Percentiles rank a stretch among this genome's conserved stretches.
These are phyloP conservation scores for Linurgus olivaceus DNA, from an alignment of 2,797 vertebrate species.

Conservation along the genomic window DNA sequence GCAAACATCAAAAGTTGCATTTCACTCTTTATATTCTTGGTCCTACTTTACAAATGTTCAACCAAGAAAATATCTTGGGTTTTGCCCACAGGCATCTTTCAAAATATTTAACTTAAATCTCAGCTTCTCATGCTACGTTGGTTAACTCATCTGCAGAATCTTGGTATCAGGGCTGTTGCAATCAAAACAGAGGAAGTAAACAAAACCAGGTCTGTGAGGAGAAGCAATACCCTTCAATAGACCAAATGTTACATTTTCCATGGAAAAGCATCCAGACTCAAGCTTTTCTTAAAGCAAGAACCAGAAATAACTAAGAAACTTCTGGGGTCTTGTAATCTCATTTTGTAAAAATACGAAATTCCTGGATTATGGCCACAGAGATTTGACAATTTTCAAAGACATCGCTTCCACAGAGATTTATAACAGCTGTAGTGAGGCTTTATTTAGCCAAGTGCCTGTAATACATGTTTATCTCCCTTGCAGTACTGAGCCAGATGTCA, in stretches of 20 bases:
- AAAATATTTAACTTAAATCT: not conserved
- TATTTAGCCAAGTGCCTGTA: conserved; percentile 6
- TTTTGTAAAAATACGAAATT: not conserved
- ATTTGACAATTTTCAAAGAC: conserved; percentile 1
- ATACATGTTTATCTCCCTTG: not conserved
- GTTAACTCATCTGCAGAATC: not conserved
- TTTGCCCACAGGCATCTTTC: not conserved
- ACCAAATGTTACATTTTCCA: not conserved
- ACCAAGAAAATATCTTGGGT: not conserved
- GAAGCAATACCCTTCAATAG: not conserved
- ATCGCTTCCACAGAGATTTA: not conserved
- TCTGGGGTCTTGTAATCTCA: not conserved
- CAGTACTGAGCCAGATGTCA: not conserved
- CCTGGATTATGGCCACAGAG: not conserved
- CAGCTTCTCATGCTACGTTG: not conserved
- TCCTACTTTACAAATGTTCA: not conserved
- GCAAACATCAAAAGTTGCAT: not conserved
- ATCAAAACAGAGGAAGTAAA: not conserved
- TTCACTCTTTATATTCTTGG: not conserved
- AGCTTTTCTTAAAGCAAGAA: not conserved
- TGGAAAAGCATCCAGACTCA: not conserved
- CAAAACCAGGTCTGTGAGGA: not conserved
- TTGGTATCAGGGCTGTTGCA: not conserved
- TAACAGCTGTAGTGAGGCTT: conserved; percentile 13
- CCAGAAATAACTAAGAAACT: not conserved